Evolutionary conservation across 92 coral and sea anemone genomes (phyloP), one percentile per base, ranked within the genome.

Genomic region (Zoanthus sociatus): DNA sequence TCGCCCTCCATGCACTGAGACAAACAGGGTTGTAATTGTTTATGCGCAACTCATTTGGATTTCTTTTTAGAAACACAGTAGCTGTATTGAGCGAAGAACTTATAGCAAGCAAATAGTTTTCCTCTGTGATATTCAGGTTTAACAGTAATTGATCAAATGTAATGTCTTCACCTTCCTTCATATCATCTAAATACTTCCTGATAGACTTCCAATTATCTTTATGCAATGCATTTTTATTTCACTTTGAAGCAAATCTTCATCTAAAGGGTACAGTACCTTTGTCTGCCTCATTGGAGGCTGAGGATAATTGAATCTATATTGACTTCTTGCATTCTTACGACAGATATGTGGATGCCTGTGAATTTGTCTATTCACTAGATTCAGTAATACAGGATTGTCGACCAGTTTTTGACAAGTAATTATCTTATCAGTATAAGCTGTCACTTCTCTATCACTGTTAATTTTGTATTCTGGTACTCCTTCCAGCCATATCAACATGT

Each of bases 161-260:
- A 64, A 64, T 64, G 76, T 71, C 64, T 84, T 53, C 63, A 20
- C 88, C 73, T 44, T 84, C 81, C 54, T 84, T 73, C 32, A 84
- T 20, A 71, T 70, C 87, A 84, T 84, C 76, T 71, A 84, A 61
- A 33, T 32, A 32, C 44, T 18, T 84, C 11, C 33, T 44, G 53
- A 84, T 84, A 30, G 74, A 47, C 46, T 84, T 84, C 88, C 88
- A 84, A 42, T 45, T 54, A 15, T 71, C 67, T 53, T 71, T 84
- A 6, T 30, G 60, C 21, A 10, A 26, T 26, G 26, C 26, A 26
- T 78, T 66, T 78, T 64, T 64, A 21, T 64, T n/a, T 64, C 30
- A 64, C 71, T 64, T 64, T 64, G 71, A 64, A n/a, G 8, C 30
- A 21, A 2, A n/a, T 64, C 71, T 64, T n/a, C n/a, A 64, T 64